These are phyloP conservation scores for Torymus aiolomorphi DNA, from an alignment of 2,888 invertebrate genomes.

Conservation along the genomic window DNA sequence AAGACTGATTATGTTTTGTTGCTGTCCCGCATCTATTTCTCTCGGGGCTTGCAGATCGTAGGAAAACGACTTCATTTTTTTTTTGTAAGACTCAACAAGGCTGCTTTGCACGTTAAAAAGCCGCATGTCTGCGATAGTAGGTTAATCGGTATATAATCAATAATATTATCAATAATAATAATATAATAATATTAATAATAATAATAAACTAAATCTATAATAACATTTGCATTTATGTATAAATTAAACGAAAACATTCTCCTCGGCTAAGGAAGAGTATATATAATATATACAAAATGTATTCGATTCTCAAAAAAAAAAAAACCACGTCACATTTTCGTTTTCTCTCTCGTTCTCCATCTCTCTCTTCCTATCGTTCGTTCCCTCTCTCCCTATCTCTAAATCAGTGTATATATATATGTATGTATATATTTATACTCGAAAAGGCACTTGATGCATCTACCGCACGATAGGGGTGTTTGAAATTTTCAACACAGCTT, in stretches of 20 bases:
- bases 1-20: slow-evolving; percentile 9
- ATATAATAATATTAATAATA: slow-evolving; percentile 63
- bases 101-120: slow-evolving; percentile 34
- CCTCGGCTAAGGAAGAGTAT: slow-evolving; percentile 63
- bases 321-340: slow-evolving; percentile 69
- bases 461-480: too few relatives aligned
- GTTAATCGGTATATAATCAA: slow-evolving; percentile 43
- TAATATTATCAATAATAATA: slow-evolving; percentile 50
- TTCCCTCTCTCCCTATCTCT: background rate
- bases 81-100: slow-evolving; percentile 47
- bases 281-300: slow-evolving; percentile 67
- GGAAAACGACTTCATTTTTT: slow-evolving; percentile 33
- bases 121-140: slow-evolving; percentile 17
- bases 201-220: slow-evolving; percentile 70
- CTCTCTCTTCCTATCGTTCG: slow-evolving; percentile 18
- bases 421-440: background rate
- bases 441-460: slow-evolving; percentile 16
- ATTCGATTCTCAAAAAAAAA: slow-evolving; percentile 66
- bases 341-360: slow-evolving; percentile 47
- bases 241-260: slow-evolving; percentile 72
- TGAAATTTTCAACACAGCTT: too few relatives aligned
- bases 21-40: slow-evolving; percentile 7
- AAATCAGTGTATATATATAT: too few relatives aligned
- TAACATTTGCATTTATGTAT: slow-evolving; percentile 70
- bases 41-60: slow-evolving; percentile 14